Evolutionary conservation across 2,113 vertebrate species (phyloP), one percentile per base, ranked within the genome.

Genomic region (Tragulus kanchil): DNA sequence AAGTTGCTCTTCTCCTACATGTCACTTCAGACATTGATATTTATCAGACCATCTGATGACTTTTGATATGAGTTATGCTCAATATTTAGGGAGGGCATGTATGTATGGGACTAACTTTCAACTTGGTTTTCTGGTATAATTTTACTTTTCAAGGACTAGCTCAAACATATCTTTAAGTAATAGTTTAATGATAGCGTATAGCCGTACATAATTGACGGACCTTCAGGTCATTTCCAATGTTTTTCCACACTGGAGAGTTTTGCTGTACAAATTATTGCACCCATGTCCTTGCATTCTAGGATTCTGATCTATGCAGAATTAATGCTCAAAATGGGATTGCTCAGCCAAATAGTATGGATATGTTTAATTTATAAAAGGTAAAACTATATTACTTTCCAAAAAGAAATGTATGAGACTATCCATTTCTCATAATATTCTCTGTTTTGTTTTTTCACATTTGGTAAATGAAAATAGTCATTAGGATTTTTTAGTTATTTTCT

Each of bases 61-160:
- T 89, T 93, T 19, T 95, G 83, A 94, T 65, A 16, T 54, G 58
- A 96, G 45, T 50, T 45, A 59, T 62, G 82, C 73, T 86, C 78
- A 54, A 31, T 79, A 67, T 86, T 96, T 91, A 91, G 45, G 10
- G 1, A 23, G 23, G 65, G 94, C 73, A 93, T 77, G 71, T 56
- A 90, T 42, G 16, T 91, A 25, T 8, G 26, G 78, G 79, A 91
- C 82, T 94, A 69, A 91, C 94, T 94, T 96, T 16, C 59, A 93
- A 79, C 23, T 93, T 88, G 25, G 42, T 52, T 90, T 81, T 77
- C n/a, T 77, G 16, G 62, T 42, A 58, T 93, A 69, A 83, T 61
- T 90, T 87, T 94, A 65, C 64, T 86, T 77, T 78, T 97, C 1
- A 3, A 90, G 17, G 75, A 84, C 90, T 48, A 71, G 42, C 8